Conservation (phyloP, 2,797 vertebrate species). For the Melanotaenia parkinsoni region DNA sequence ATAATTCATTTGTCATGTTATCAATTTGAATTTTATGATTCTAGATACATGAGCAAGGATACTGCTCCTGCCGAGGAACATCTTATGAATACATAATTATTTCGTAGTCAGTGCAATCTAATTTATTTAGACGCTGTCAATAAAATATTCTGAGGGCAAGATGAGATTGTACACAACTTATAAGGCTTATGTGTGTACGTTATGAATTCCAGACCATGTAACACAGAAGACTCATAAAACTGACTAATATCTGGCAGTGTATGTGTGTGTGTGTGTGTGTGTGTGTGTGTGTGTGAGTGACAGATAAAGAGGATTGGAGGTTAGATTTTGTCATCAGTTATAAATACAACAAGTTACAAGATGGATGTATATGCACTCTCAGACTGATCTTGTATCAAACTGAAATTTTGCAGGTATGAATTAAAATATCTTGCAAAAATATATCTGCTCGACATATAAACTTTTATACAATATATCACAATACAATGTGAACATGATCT, state of each 20-base stretch:
- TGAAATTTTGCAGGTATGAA: background rate
- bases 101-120: slow-evolving; percentile 3
- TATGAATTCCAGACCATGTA: background rate
- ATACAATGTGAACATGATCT: too few species aligned
- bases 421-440: background rate
- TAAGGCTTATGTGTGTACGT: background rate
- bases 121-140: slow-evolving; percentile 22
- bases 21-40: slow-evolving; percentile 36
- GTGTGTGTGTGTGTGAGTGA: background rate
- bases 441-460: background rate
- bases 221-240: background rate
- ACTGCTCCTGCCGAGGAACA: slow-evolving; percentile 31
- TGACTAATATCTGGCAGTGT: background rate
- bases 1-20: slow-evolving; percentile 46
- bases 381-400: background rate
- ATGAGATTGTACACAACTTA: slow-evolving; percentile 14
- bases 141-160: slow-evolving; percentile 11
- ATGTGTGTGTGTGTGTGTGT: too few species aligned
- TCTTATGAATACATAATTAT: slow-evolving; percentile 40
- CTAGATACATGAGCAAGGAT: slow-evolving; percentile 33
- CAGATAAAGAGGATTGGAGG: background rate
- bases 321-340: slow-evolving; percentile 1
- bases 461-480: too few species aligned
- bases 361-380: slow-evolving; percentile 30
- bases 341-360: slow-evolving; percentile 6